These are phyloP conservation scores for Blastobasis adustella DNA, from an alignment of 2,888 invertebrate species.

Conservation along the genomic window DNA sequence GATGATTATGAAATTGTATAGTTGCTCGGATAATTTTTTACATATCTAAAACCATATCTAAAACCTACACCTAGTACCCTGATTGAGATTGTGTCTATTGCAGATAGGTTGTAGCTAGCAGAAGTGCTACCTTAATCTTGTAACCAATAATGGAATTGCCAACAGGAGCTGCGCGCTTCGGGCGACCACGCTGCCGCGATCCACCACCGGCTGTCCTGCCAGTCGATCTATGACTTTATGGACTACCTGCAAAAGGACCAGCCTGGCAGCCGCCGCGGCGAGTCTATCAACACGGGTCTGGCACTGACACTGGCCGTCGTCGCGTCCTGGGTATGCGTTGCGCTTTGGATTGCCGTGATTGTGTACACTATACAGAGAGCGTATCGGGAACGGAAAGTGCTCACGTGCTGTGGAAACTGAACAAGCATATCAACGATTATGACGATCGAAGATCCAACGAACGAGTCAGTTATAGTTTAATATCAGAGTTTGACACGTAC, in stretches of 20 bases:
- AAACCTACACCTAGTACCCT: too few relatives aligned
- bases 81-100: too few relatives aligned
- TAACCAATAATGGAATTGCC: too few relatives aligned
- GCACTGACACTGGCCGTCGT: conserved; percentile 79
- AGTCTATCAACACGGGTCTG: conserved; percentile 82
- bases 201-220: conserved; percentile 80
- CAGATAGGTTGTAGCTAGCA: too few relatives aligned
- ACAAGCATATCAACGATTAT: too few relatives aligned
- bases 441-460: too few relatives aligned
- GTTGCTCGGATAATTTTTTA: too few relatives aligned
- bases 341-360: conserved; percentile 69
- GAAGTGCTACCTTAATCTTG: too few relatives aligned
- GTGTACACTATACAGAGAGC: conserved; percentile 72
- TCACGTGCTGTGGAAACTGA: conserved; percentile 65
- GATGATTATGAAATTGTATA: too few relatives aligned
- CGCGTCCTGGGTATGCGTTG: conserved; percentile 76
- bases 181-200: conserved; percentile 77
- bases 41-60: too few relatives aligned
- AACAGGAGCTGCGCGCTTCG: conserved; percentile 61
- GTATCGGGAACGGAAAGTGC: conserved; percentile 51
- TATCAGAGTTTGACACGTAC: too few relatives aligned
- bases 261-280: conserved; percentile 77
- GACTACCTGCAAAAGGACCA: conserved; percentile 85
- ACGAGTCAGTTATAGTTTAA: too few relatives aligned
- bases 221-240: conserved; percentile 87